Percentiles rank a stretch among this genome's conserved stretches.
These are phyloP conservation scores for Microtus pennsylvanicus DNA, from an alignment of 2,113 vertebrate species.

Conservation along the genomic window DNA sequence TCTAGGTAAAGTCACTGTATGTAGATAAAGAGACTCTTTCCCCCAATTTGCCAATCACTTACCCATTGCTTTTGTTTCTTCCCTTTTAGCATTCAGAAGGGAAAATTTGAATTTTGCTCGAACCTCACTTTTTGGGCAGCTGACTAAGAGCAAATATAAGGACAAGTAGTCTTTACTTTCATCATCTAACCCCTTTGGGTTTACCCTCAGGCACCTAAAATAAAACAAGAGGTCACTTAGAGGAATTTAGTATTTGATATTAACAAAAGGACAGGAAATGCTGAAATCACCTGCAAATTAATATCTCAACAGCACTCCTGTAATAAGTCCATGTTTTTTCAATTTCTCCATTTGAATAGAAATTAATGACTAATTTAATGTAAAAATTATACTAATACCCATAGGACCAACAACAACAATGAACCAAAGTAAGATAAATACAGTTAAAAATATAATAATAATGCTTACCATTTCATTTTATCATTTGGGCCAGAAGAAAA, in stretches of 20 bases:
- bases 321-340: slow-evolving; percentile 4
- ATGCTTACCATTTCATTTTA: slow-evolving; percentile 93
- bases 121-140: slow-evolving; percentile 99
- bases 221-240: slow-evolving; percentile 75
- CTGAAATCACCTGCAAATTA: slow-evolving; percentile 59
- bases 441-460: neutral
- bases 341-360: slow-evolving; percentile 3
- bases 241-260: slow-evolving; percentile 58
- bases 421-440: slow-evolving; percentile 47
- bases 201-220: slow-evolving; percentile 98
- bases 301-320: neutral
- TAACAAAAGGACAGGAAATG: slow-evolving; percentile 46
- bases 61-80: slow-evolving; percentile 99
- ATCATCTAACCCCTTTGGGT: slow-evolving; percentile 98
- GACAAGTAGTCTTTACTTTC: slow-evolving; percentile 99
- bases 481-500: slow-evolving; percentile 93
- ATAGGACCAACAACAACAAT: neutral
- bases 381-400: slow-evolving; percentile 33
- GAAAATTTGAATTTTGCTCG: slow-evolving; percentile 99
- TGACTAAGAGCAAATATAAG: slow-evolving; percentile 98
- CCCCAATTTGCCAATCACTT: slow-evolving; percentile 81
- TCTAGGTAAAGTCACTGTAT: slow-evolving; percentile 28
- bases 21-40: slow-evolving; percentile 58
- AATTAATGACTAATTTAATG: slow-evolving; percentile 49
- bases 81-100: slow-evolving; percentile 97